These are phyloP conservation scores for Tetraodon nigroviridis DNA, from an alignment of 2,113 vertebrate species.

Conservation along the genomic window DNA sequence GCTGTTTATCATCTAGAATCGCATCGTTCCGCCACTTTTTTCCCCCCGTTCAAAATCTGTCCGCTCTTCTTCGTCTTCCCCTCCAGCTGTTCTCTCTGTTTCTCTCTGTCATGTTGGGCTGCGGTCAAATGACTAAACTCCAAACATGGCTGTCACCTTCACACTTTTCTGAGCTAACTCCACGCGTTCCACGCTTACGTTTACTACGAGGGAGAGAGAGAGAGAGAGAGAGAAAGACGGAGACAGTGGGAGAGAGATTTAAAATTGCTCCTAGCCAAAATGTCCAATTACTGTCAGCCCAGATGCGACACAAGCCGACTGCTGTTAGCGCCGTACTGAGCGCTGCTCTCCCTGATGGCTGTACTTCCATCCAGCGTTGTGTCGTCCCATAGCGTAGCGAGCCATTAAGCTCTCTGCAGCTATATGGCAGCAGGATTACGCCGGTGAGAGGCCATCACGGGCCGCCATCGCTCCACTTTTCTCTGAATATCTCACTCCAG, in stretches of 20 bases:
- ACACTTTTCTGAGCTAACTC: conserved; percentile 36
- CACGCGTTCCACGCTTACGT: conserved; percentile 25
- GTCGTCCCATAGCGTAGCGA: not conserved
- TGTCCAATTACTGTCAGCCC: conserved; percentile 56
- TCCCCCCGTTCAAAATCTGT: too few relatives aligned
- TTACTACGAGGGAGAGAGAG: conserved; percentile 7
- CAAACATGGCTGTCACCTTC: conserved; percentile 43
- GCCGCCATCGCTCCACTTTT: conserved; percentile 13
- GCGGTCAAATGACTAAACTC: conserved; percentile 41
- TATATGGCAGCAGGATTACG: conserved; percentile 39
- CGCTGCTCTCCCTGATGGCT: conserved; percentile 23
- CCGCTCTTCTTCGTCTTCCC: not conserved
- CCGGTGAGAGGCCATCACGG: conserved; percentile 21
- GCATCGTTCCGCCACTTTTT: not conserved
- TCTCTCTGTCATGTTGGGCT: conserved; percentile 30
- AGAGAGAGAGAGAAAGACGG: conserved; percentile 3
- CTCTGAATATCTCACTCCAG: conserved; percentile 27
- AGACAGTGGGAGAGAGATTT: conserved; percentile 28
- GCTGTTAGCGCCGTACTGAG: conserved; percentile 27
- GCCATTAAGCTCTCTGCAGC: conserved; percentile 26
- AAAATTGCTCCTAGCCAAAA: conserved; percentile 37
- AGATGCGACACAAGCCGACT: conserved; percentile 24
- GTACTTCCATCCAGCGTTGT: conserved; percentile 17
- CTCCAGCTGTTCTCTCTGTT: conserved; percentile 13
- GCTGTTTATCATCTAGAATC: not conserved